Percentiles rank a stretch among this genome's conserved stretches.
phyloP scores from a whole-genome alignment of 30 jellyfish, hydroid and myxozoan genomes.

The Aurelia aurita region DNA sequence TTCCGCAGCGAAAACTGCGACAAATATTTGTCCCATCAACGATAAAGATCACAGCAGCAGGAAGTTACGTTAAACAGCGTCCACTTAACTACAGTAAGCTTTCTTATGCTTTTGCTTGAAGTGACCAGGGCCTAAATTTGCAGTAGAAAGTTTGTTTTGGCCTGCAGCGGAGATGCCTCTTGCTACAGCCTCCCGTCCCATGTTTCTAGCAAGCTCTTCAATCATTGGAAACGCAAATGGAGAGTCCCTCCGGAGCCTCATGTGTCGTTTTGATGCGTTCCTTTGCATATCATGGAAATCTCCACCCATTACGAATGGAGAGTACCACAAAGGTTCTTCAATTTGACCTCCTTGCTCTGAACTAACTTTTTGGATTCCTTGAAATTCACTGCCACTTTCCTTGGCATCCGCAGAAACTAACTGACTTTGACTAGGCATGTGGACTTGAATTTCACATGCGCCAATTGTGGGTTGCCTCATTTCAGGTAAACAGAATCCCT shows the following conservation, averaged over 20 bases:
- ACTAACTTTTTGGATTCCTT: not conserved
- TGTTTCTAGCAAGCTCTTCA: constrained; percentile 53
- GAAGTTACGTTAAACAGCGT: too few species aligned
- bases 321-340: constrained; percentile 1
- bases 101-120: not conserved
- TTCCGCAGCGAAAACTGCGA: too few species aligned
- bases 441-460: too few species aligned
- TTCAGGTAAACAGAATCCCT: too few species aligned
- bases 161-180: not conserved
- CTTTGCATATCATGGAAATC: constrained; percentile 17
- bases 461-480: too few species aligned
- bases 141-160: not conserved
- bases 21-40: too few species aligned
- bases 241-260: constrained; percentile 67
- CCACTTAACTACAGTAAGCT: too few species aligned
- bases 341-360: not conserved
- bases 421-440: too few species aligned
- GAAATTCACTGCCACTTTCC: too few species aligned
- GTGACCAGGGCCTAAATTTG: not conserved
- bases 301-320: constrained; percentile 2
- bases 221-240: constrained; percentile 66
- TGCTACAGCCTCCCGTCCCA: constrained; percentile 2
- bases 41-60: too few species aligned
- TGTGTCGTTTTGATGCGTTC: constrained; percentile 21
- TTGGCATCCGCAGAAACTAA: too few species aligned